These are phyloP conservation scores for Echinometra lucunter DNA, from an alignment of 53 echinoderm and acorn worm genomes.

Conservation along the genomic window DNA sequence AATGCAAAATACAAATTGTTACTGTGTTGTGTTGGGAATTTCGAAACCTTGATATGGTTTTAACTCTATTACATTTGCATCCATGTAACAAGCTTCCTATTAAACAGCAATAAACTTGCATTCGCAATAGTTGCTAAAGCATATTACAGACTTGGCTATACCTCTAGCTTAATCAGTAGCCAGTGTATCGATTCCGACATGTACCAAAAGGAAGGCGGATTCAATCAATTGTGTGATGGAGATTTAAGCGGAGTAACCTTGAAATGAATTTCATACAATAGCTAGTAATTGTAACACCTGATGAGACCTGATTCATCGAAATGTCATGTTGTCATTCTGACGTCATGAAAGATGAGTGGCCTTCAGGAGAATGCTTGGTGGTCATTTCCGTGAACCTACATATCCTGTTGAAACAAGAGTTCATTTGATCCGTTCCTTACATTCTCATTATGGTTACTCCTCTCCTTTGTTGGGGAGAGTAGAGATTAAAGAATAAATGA, in stretches of 20 bases:
- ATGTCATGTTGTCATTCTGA: conserved; percentile 27
- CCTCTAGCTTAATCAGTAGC: not conserved
- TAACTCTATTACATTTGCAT: not conserved
- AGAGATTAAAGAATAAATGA: not conserved
- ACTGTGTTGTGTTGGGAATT: too few species aligned
- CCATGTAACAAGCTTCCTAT: not conserved
- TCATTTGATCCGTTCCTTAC: not conserved
- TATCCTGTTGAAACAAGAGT: not conserved
- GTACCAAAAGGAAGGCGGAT: not conserved
- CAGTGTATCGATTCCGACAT: not conserved
- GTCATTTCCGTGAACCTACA: not conserved
- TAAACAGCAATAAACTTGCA: not conserved
- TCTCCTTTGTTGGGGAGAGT: not conserved
- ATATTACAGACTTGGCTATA: not conserved
- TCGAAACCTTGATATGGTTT: not conserved
- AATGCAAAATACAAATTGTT: too few species aligned
- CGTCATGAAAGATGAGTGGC: not conserved
- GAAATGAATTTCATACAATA: not conserved
- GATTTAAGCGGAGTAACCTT: not conserved
- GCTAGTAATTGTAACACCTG: conserved; percentile 33
- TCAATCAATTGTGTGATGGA: not conserved
- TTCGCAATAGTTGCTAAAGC: not conserved
- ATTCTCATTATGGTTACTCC: not conserved
- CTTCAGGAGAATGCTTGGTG: not conserved
- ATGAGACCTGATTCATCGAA: conserved; percentile 1